Base-by-base conservation (phyloP, 1,140 invertebrate genomes). In the Nixonia krombeini region DNA sequence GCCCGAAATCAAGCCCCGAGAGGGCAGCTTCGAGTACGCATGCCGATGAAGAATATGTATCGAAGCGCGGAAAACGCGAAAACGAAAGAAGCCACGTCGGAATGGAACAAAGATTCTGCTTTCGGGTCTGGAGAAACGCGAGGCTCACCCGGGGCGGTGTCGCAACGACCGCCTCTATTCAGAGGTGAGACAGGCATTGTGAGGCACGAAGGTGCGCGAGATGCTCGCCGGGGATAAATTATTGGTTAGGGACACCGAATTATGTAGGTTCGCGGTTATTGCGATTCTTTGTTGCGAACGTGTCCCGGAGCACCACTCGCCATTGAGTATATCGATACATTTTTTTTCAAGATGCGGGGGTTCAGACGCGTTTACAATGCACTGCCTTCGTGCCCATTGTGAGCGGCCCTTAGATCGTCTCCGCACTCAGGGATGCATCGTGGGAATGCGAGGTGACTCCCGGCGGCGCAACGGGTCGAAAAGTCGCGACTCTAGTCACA, bases 1-100 rank as follows among this genome's bases (percentile, higher is more conserved):
- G 57, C 64, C 70, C 67, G 71, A 70, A 70, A 70, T 70, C 33
- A 6, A 37, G 37, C 47, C 62, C 49, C 62, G 13, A 66, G 56
- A 59, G 61, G 61, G 61, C 50, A 65, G 62, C 56, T 72, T 68
- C 61, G 61, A 72, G n/a, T 51, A 9, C 10, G 28, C 28, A 6
- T 29, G 28, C 7, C 28, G 10, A 13, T 15, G 10, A 1, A 35
- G 31, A 15, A 13, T 12, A 13, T 15, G 15, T 15, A 15, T n/a
- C n/a, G n/a, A n/a, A n/a, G n/a, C n/a, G n/a, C n/a, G n/a, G n/a
- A n/a, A n/a, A n/a, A n/a, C n/a, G n/a, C n/a, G n/a, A n/a, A n/a
- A n/a, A n/a, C n/a, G n/a, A n/a, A n/a, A n/a, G n/a, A n/a, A n/a
- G n/a, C n/a, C n/a, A n/a, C n/a, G n/a, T n/a, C n/a, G n/a, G n/a